Percentiles rank a stretch among this genome's conserved stretches.
phyloP scores from a whole-genome alignment of 2,113 vertebrate genomes.

The Rhinolophus ferrumequinum region DNA sequence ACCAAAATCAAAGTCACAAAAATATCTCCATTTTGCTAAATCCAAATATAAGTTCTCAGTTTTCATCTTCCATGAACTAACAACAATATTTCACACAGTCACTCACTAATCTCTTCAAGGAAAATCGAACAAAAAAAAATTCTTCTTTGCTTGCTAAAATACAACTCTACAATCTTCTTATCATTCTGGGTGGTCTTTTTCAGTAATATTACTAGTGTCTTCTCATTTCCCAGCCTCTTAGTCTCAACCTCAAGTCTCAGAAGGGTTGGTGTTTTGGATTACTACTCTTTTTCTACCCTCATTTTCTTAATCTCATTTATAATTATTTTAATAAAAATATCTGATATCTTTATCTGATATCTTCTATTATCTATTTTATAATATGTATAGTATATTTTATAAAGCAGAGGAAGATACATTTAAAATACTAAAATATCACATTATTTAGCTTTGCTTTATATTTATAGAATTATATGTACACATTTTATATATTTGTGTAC shows the following conservation, averaged over 20 bases:
- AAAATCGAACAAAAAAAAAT: background rate
- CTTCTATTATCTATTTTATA: background rate
- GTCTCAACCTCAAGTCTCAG: background rate
- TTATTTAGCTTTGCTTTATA: background rate
- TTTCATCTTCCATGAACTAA: background rate
- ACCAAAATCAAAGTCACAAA: background rate
- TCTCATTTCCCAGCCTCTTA: background rate
- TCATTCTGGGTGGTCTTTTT: background rate
- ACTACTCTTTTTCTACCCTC: background rate
- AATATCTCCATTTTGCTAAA: background rate
- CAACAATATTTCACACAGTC: background rate
- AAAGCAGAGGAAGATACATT: background rate
- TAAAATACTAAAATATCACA: background rate
- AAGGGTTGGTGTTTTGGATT: background rate
- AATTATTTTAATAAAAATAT: background rate
- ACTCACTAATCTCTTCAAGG: background rate
- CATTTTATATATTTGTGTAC: background rate
- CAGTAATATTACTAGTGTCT: background rate
- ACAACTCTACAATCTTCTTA: background rate
- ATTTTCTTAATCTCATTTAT: background rate
- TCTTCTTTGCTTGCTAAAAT: background rate
- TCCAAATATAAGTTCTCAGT: background rate
- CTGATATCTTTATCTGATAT: background rate
- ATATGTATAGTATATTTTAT: background rate
- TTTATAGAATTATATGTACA: background rate